phyloP scores from a whole-genome alignment of 2,113 vertebrate genomes.

The Motacilla tschutschensis region DNA sequence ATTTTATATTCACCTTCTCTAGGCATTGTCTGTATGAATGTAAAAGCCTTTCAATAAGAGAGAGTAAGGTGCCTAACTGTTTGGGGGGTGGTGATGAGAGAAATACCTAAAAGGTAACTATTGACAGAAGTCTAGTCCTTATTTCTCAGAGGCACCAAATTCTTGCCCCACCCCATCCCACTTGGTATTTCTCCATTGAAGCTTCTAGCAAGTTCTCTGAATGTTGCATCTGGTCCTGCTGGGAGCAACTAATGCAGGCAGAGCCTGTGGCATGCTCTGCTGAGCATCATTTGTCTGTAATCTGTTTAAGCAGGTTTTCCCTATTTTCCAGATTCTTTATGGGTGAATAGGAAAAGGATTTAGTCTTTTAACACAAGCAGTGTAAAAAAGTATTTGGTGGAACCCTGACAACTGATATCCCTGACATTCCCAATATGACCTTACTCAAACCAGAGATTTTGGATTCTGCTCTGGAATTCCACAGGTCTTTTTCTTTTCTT shows the following conservation, averaged over 20 bases:
- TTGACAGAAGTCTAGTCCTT: neutral
- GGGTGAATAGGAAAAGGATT: neutral
- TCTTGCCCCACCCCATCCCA: neutral
- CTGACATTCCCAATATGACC: neutral
- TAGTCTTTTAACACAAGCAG: neutral
- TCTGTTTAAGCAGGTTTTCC: neutral
- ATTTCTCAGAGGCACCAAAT: neutral
- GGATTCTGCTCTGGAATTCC: neutral
- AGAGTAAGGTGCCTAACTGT: neutral
- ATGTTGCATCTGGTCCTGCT: neutral
- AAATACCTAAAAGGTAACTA: neutral
- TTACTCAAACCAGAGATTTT: neutral
- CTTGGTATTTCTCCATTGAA: neutral
- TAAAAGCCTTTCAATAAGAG: neutral
- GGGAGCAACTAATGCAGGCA: neutral
- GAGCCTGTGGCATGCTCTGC: neutral
- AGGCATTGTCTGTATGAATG: neutral
- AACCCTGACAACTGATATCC: neutral
- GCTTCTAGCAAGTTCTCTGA: neutral
- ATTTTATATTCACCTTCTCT: neutral
- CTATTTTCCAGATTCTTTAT: neutral
- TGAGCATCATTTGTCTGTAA: neutral
- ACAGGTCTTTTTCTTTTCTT: neutral
- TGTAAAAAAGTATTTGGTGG: neutral
- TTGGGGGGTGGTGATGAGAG: neutral